Percentiles rank a stretch among this genome's conserved stretches.
These are phyloP conservation scores for Cyphomyrus discorhynchus DNA, from an alignment of 2,113 vertebrate species.

Conservation along the genomic window DNA sequence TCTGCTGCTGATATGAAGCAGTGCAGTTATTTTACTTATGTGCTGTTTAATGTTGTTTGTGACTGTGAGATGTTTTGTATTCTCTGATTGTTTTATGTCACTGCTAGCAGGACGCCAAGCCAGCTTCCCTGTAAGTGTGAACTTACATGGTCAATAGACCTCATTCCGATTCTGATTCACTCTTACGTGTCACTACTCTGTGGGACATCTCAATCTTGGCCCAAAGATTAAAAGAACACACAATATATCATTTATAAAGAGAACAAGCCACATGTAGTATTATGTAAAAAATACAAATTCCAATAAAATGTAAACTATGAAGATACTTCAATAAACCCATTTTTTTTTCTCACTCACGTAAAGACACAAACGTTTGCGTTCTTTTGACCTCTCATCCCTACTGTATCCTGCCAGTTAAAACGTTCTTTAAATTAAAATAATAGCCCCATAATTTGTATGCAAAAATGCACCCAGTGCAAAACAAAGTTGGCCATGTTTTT, in stretches of 20 bases:
- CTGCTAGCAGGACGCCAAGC: not conserved
- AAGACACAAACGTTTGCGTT: too few relatives aligned
- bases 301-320: not conserved
- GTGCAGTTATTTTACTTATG: not conserved
- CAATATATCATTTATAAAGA: not conserved
- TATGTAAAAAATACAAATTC: not conserved
- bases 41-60: not conserved
- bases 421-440: not conserved
- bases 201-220: not conserved
- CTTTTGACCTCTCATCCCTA: not conserved
- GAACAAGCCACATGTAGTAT: not conserved
- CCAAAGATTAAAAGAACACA: not conserved
- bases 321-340: not conserved
- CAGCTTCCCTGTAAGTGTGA: not conserved
- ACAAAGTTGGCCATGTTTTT: constrained; percentile 4
- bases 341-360: not conserved
- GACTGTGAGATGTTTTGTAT: not conserved
- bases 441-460: not conserved
- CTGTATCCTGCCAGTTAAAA: not conserved
- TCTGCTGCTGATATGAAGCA: not conserved
- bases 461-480: constrained; percentile 7
- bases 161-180: not conserved
- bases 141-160: not conserved
- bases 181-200: not conserved
- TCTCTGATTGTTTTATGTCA: not conserved